Conservation (phyloP, 2,888 invertebrate genomes). For the Caenorhabditis imperialis region DNA sequence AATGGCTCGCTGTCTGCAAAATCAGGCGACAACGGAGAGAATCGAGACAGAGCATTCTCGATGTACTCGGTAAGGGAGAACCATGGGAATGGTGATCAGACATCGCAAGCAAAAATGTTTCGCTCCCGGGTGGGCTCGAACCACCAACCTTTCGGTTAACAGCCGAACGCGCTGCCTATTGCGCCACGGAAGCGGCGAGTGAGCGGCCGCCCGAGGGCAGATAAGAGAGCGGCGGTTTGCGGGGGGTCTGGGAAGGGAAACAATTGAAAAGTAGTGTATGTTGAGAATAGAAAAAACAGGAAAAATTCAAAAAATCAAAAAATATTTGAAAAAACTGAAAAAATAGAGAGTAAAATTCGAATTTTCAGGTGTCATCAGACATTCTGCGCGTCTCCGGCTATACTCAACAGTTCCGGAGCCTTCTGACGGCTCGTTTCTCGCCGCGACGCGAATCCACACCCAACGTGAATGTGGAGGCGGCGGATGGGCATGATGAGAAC, state of each 20-base stretch:
- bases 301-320: no score
- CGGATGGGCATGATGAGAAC: slow-evolving; percentile 38
- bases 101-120: slow-evolving; percentile 25
- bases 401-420: slow-evolving; percentile 75
- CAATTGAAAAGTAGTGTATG: no score
- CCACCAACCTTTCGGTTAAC: slow-evolving; percentile 92
- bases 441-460: slow-evolving; percentile 65
- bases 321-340: no score
- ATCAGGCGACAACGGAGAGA: neutral
- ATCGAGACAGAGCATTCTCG: slow-evolving; percentile 56
- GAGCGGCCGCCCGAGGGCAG: slow-evolving; percentile 77
- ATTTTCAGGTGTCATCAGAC: slow-evolving; percentile 75
- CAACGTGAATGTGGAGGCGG: slow-evolving; percentile 50
- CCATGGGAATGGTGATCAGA: neutral
- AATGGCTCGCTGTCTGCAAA: slow-evolving; percentile 22
- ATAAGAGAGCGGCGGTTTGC: no score
- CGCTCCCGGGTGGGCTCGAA: slow-evolving; percentile 75
- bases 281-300: no score
- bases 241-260: no score
- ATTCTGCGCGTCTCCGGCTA: slow-evolving; percentile 77
- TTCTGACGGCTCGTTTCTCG: slow-evolving; percentile 68
- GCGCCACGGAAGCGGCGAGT: slow-evolving; percentile 73
- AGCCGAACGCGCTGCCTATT: slow-evolving; percentile 91
- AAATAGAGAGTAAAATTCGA: no score
- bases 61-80: slow-evolving; percentile 58